Conservation (phyloP, 1,140 invertebrate species). For the Lepidotrigona ventralis region DNA sequence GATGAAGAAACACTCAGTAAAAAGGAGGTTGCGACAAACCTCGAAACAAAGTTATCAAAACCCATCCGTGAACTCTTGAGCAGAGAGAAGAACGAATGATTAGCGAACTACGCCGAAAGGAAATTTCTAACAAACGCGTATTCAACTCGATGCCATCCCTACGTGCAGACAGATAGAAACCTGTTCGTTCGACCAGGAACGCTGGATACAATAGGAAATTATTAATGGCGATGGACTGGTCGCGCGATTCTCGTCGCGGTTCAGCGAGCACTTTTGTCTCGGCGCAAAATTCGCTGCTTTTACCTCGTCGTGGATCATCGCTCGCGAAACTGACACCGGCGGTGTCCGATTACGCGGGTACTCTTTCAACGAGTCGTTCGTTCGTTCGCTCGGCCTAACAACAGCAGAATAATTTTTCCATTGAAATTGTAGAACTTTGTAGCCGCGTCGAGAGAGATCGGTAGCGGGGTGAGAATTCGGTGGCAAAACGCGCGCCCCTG, state of each 20-base stretch:
- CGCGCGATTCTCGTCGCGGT: background rate
- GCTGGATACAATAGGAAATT: slow-evolving; percentile 45
- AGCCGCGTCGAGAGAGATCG: background rate
- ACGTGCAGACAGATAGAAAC: slow-evolving; percentile 29
- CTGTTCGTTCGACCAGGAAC: background rate
- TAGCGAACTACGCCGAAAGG: too few relatives aligned
- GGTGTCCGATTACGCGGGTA: slow-evolving; percentile 7
- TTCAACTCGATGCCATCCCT: too few relatives aligned
- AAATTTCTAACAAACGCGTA: too few relatives aligned
- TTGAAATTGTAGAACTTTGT: slow-evolving; percentile 15
- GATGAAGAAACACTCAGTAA: too few relatives aligned
- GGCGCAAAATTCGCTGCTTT: background rate
- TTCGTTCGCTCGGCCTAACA: background rate
- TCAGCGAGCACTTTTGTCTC: slow-evolving; percentile 2
- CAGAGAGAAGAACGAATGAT: too few relatives aligned
- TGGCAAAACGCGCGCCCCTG: too few relatives aligned
- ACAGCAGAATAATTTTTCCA: background rate
- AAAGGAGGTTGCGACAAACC: too few relatives aligned
- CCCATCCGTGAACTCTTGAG: too few relatives aligned
- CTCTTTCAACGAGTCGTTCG: slow-evolving; percentile 9
- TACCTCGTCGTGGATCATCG: background rate
- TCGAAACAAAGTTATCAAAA: too few relatives aligned
- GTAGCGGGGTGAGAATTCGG: too few relatives aligned
- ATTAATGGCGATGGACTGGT: slow-evolving; percentile 3
- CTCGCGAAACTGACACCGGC: slow-evolving; percentile 1